A percentile compares a stretch with the other conserved stretches of the same genome.
phyloP scores from a whole-genome alignment of 2,113 vertebrate species.

The Conger conger region DNA sequence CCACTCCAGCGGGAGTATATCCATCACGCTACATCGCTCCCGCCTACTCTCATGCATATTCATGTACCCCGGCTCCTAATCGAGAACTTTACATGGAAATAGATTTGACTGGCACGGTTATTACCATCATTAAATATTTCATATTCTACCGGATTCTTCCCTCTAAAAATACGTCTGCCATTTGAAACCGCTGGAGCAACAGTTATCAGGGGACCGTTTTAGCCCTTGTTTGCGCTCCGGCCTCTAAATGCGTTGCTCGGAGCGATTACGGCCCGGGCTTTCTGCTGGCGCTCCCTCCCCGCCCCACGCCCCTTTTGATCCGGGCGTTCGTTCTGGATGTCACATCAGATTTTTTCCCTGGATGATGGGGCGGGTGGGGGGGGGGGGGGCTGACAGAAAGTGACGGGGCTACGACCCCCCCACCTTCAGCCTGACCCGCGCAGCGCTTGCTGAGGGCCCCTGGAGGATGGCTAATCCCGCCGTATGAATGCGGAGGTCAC shows the following conservation, averaged over 20 bases:
- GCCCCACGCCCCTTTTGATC: not conserved
- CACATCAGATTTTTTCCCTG: not conserved
- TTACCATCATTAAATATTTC: not conserved
- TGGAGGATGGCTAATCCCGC: not conserved
- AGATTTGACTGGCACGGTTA: not conserved
- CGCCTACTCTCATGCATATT: not conserved
- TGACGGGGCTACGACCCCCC: not conserved
- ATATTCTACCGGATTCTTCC: not conserved
- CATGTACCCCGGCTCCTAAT: not conserved
- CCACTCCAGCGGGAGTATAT: not conserved
- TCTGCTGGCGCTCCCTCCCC: not conserved
- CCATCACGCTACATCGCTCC: not conserved
- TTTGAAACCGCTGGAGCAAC: not conserved
- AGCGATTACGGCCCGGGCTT: not conserved
- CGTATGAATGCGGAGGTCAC: not conserved
- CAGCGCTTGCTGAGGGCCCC: not conserved
- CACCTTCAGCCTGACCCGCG: not conserved
- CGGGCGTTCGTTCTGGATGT: not conserved
- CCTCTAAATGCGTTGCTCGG: too few species aligned
- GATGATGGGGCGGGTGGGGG: not conserved
- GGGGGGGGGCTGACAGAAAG: not conserved
- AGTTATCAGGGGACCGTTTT: not conserved
- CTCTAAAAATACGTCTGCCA: not conserved
- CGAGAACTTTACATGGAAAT: constrained; percentile 1
- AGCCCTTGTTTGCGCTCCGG: not conserved